A percentile compares a stretch with the other conserved stretches of the same genome.
phyloP scores from a whole-genome alignment of 64 coral and sea anemone genomes.

The Stylophora pistillata region DNA sequence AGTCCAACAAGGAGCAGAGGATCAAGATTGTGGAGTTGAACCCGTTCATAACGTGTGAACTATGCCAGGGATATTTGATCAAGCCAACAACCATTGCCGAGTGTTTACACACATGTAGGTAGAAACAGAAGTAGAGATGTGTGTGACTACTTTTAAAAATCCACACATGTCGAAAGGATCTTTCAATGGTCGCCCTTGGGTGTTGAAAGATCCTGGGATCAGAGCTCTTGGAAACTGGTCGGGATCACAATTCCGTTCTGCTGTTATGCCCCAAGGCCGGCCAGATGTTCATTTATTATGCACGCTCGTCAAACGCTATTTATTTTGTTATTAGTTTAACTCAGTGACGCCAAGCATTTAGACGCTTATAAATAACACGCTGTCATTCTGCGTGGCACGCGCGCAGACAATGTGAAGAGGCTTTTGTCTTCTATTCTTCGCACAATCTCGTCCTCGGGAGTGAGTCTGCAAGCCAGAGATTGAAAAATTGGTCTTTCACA shows the following conservation, averaged over 20 bases:
- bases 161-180: background rate
- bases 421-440: slow-evolving; percentile 3
- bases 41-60: slow-evolving; percentile 88
- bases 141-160: background rate
- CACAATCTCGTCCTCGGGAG: background rate
- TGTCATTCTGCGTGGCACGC: slow-evolving; percentile 54
- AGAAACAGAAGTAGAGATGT: slow-evolving; percentile 33
- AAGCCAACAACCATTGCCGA: slow-evolving; percentile 97
- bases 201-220: slow-evolving; percentile 11
- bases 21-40: slow-evolving; percentile 89
- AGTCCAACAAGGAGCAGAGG: slow-evolving; percentile 91
- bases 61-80: slow-evolving; percentile 98
- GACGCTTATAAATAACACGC: slow-evolving; percentile 43
- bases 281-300: slow-evolving; percentile 69
- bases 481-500: background rate
- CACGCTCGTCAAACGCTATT: slow-evolving; percentile 51
- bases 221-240: background rate
- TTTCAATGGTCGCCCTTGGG: background rate
- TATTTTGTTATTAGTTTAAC: slow-evolving; percentile 69
- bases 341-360: slow-evolving; percentile 52
- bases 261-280: slow-evolving; percentile 38
- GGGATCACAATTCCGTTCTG: background rate
- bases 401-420: slow-evolving; percentile 41
- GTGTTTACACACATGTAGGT: slow-evolving; percentile 99
- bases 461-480: slow-evolving; percentile 1